phyloP scores from a whole-genome alignment of 1,140 invertebrate species.

The Plodia interpunctella region DNA sequence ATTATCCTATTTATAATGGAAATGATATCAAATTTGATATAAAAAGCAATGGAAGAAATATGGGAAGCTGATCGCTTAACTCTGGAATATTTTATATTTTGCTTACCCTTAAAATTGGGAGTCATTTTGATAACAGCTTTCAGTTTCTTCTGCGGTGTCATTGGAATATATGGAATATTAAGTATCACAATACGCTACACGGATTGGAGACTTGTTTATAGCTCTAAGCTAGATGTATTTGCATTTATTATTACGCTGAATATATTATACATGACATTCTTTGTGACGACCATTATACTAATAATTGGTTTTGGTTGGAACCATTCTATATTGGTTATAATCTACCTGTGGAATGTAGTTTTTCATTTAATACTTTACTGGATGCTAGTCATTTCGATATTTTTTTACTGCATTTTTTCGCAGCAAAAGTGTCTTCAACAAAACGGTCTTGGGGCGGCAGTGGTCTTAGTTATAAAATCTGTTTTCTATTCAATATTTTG shows the following conservation, averaged over 20 bases:
- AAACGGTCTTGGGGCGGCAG: neutral
- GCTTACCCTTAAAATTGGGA: neutral
- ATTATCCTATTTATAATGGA: too few species aligned
- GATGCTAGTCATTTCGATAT: neutral
- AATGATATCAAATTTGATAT: too few species aligned
- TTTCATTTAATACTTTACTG: neutral
- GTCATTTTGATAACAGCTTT: neutral
- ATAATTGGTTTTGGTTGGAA: neutral
- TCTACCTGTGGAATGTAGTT: neutral
- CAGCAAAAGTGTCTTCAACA: neutral
- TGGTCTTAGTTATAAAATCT: neutral
- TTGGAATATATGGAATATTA: neutral
- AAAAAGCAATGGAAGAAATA: neutral
- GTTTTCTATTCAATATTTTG: neutral
- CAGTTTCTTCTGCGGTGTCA: neutral
- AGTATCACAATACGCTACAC: neutral
- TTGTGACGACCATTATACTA: neutral
- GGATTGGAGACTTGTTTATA: neutral
- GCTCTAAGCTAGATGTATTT: neutral
- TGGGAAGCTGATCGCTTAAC: neutral
- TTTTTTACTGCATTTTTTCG: neutral
- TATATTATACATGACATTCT: neutral
- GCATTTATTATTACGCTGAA: neutral
- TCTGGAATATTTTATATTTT: neutral
- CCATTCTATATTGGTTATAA: neutral